phyloP scores from a whole-genome alignment of 2,888 invertebrate species.

The Dicycla oo region DNA sequence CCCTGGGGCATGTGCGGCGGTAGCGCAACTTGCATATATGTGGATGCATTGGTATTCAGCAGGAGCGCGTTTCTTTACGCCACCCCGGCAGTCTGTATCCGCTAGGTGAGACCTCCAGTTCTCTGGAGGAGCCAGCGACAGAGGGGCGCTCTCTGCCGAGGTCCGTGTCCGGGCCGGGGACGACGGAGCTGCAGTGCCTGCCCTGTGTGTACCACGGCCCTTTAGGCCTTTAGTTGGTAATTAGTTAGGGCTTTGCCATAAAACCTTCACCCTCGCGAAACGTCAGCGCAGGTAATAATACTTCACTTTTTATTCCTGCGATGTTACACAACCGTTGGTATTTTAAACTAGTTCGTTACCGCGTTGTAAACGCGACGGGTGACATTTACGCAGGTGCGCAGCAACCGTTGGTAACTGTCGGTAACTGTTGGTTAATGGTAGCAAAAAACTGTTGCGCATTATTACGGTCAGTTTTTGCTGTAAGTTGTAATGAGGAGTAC shows the following conservation, averaged over 20 bases:
- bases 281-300: background rate
- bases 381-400: constrained; percentile 60
- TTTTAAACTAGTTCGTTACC: constrained; percentile 57
- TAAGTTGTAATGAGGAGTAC: constrained; percentile 9
- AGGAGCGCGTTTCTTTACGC: no score
- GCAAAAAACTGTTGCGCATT: constrained; percentile 34
- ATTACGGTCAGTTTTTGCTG: constrained; percentile 24
- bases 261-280: constrained; percentile 11
- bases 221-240: background rate
- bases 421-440: constrained; percentile 24
- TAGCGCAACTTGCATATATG: no score
- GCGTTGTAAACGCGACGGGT: constrained; percentile 18
- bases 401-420: constrained; percentile 48
- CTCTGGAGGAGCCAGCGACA: no score
- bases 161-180: no score
- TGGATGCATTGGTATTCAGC: no score
- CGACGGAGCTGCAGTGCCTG: no score
- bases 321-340: constrained; percentile 45
- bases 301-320: constrained; percentile 1
- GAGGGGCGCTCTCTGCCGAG: no score
- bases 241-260: background rate
- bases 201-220: no score
- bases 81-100: no score
- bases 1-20: no score
- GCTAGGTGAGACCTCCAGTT: no score